Percentiles rank a stretch among this genome's conserved stretches.
Conservation (phyloP, 2,797 vertebrate genomes). For the Peromyscus eremicus region DNA sequence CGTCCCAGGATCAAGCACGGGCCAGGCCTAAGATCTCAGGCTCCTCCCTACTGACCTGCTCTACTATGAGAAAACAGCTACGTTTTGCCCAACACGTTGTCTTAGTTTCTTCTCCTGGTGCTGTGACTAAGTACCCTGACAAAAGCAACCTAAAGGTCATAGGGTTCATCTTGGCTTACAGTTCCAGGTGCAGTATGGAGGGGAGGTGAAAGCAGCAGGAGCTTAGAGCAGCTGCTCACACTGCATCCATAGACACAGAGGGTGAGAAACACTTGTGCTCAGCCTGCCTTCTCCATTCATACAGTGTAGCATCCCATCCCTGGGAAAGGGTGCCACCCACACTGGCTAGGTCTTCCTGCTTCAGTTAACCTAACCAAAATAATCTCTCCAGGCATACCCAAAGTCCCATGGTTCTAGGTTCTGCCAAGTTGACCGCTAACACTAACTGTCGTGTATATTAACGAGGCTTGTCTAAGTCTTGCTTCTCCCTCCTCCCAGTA, state of each 20-base stretch:
- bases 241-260: neutral
- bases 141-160: neutral
- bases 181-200: neutral
- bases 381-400: neutral
- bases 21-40: neutral
- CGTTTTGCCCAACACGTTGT: neutral
- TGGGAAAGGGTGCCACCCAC: neutral
- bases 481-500: conserved; percentile 31
- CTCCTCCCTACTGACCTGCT: neutral
- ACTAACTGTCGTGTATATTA: neutral
- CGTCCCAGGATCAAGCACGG: neutral
- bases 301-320: neutral
- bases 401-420: neutral
- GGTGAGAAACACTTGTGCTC: neutral
- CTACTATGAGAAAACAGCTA: neutral
- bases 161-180: neutral
- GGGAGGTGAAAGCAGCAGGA: neutral
- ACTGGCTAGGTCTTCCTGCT: neutral
- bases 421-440: too few relatives aligned
- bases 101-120: neutral
- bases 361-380: neutral
- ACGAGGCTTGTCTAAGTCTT: neutral
- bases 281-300: neutral
- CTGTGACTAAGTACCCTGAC: neutral
- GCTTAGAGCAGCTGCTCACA: neutral